Conservation (phyloP, 2,113 vertebrate genomes). For the Chlamydotis undulata region DNA sequence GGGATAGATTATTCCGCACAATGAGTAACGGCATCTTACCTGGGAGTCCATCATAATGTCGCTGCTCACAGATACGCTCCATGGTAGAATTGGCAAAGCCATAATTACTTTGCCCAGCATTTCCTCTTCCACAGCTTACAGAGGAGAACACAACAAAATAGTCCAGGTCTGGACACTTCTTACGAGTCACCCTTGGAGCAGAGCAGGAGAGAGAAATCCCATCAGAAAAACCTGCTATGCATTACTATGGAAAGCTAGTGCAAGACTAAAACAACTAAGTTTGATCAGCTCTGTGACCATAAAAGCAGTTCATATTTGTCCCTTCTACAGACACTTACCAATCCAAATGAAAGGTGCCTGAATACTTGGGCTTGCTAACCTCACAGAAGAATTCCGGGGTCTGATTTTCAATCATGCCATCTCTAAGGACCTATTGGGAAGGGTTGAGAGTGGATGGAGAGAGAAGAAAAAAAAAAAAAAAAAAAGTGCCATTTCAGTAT, state of each 20-base stretch:
- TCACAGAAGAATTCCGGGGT: conserved; percentile 84
- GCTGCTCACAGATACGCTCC: conserved; percentile 94
- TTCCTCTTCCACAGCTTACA: conserved; percentile 94
- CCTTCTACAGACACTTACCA: conserved; percentile 71
- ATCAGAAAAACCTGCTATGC: not conserved
- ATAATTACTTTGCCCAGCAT: conserved; percentile 93
- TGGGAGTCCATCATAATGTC: conserved; percentile 82
- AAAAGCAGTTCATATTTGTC: not conserved
- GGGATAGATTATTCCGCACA: not conserved
- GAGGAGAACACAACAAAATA: conserved; percentile 96
- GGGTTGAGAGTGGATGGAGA: too few relatives aligned
- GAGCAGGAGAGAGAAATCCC: not conserved
- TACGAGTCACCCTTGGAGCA: conserved; percentile 82
- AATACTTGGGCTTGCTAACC: conserved; percentile 90
- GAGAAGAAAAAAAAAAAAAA: not conserved
- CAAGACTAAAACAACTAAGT: not conserved
- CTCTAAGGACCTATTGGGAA: conserved; percentile 84
- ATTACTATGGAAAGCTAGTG: not conserved
- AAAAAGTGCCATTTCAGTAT: not conserved
- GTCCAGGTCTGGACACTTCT: conserved; percentile 86
- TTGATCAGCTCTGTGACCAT: not conserved
- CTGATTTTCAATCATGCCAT: conserved; percentile 94
- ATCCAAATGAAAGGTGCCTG: conserved; percentile 89
- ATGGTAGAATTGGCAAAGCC: conserved; percentile 97
- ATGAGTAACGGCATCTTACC: conserved; percentile 31